Evolutionary conservation across 2,797 vertebrate genomes (phyloP).

Genomic region (Cichlasoma orientale): DNA sequence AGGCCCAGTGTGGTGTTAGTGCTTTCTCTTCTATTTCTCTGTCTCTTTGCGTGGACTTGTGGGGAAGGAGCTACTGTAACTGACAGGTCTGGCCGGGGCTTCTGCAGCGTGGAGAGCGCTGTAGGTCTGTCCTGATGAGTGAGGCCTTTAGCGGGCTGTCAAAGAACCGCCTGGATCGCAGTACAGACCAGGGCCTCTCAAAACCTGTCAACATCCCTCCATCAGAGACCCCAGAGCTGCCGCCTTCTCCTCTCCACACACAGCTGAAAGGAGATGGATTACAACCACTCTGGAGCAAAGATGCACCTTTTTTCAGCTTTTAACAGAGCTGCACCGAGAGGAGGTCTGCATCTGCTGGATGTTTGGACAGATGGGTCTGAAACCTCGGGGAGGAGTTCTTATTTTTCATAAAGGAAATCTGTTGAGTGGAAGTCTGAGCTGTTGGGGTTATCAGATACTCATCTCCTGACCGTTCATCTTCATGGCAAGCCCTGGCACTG

Average conservation of each 20-base stretch:
- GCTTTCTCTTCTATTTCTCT: conserved; percentile 16
- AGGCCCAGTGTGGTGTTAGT: conserved; percentile 48
- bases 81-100: conserved; percentile 51
- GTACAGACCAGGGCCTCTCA: conserved; percentile 45
- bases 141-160: conserved; percentile 26
- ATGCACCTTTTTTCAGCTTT: conserved; percentile 56
- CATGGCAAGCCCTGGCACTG: conserved; percentile 42
- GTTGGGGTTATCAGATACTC: conserved; percentile 26
- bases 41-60: conserved; percentile 20
- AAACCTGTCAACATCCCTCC: conserved; percentile 66
- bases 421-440: conserved; percentile 28
- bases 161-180: conserved; percentile 36
- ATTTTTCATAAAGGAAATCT: conserved; percentile 56
- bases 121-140: conserved; percentile 34
- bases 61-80: conserved; percentile 49
- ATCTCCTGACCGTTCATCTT: conserved; percentile 44
- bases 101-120: not conserved
- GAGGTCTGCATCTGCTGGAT: conserved; percentile 54
- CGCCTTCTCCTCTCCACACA: conserved; percentile 41
- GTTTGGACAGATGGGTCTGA: conserved; percentile 68
- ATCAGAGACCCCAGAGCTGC: conserved; percentile 57
- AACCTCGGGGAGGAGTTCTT: conserved; percentile 55
- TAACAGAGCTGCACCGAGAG: conserved; percentile 15
- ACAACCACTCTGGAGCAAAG: conserved; percentile 60
- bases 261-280: conserved; percentile 66